A percentile compares a stretch with the other conserved stretches of the same genome.
phyloP scores from a whole-genome alignment of 2,797 vertebrate genomes.

The Toxotes lorentzi region DNA sequence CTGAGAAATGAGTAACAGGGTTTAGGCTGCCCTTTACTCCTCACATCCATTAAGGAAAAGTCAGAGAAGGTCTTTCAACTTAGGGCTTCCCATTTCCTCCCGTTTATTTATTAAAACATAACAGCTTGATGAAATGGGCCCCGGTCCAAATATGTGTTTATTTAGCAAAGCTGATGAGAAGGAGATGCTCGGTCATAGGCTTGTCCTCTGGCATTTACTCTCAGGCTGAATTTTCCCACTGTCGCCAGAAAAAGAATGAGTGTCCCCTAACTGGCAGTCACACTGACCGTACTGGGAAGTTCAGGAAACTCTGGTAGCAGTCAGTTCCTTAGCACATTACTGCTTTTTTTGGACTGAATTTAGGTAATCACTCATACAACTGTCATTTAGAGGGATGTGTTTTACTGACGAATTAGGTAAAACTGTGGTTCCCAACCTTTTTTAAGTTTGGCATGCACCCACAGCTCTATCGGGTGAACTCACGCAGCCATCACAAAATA shows the following conservation, averaged over 20 bases:
- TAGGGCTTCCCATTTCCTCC: constrained; percentile 77
- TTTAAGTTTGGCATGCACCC: no score
- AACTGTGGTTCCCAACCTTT: not conserved
- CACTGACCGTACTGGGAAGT: constrained; percentile 43
- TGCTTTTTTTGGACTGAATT: not conserved
- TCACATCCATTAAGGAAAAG: constrained; percentile 55
- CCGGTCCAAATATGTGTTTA: constrained; percentile 80
- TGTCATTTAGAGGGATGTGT: not conserved
- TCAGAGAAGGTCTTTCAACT: constrained; percentile 65
- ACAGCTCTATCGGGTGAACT: not conserved
- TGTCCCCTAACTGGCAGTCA: constrained; percentile 49
- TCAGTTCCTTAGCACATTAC: not conserved
- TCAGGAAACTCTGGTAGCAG: constrained; percentile 32
- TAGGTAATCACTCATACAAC: not conserved
- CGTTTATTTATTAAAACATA: constrained; percentile 81
- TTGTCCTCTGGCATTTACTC: constrained; percentile 77
- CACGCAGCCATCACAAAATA: not conserved
- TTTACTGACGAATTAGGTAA: not conserved
- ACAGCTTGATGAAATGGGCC: constrained; percentile 78
- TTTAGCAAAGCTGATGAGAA: constrained; percentile 76
- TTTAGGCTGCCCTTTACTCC: constrained; percentile 42
- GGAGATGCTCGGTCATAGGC: constrained; percentile 73
- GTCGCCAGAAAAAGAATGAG: constrained; percentile 72
- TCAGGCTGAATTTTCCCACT: constrained; percentile 77
- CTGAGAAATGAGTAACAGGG: constrained; percentile 40